Conservation (phyloP, 1,140 invertebrate genomes). For the Zaprionus tsacasi region DNA sequence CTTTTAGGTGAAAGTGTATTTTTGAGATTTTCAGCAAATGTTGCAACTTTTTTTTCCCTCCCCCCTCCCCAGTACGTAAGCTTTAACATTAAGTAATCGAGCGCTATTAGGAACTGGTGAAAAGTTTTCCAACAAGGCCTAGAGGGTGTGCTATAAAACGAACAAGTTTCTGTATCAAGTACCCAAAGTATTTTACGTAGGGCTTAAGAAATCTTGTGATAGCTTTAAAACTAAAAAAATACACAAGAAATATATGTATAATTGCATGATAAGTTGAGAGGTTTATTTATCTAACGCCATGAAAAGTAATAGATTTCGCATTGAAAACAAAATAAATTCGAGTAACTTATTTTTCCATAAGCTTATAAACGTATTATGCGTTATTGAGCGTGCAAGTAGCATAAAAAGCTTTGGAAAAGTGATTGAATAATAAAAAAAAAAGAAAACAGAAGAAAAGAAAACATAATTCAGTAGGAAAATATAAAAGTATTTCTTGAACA, state of each 20-base stretch:
- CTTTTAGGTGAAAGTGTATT: constrained; percentile 76
- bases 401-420: background rate
- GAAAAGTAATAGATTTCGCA: constrained; percentile 4
- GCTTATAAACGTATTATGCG: background rate
- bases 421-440: background rate
- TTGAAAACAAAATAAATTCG: background rate
- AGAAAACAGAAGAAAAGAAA: background rate
- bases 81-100: constrained; percentile 76
- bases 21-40: constrained; percentile 60
- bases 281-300: background rate
- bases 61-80: constrained; percentile 49
- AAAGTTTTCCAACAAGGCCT: constrained; percentile 39
- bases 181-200: background rate
- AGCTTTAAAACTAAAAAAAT: constrained; percentile 25
- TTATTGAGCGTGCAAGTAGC: background rate
- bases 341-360: background rate
- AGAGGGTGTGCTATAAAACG: constrained; percentile 31
- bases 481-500: no score
- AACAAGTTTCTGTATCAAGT: constrained; percentile 18
- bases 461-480: no score
- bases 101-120: constrained; percentile 44
- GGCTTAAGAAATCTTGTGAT: constrained; percentile 19
- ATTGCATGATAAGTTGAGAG: background rate
- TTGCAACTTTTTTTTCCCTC: constrained; percentile 59
- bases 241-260: constrained; percentile 11